Conservation (phyloP, 2,113 vertebrate species). For the Xyrauchen texanus region DNA sequence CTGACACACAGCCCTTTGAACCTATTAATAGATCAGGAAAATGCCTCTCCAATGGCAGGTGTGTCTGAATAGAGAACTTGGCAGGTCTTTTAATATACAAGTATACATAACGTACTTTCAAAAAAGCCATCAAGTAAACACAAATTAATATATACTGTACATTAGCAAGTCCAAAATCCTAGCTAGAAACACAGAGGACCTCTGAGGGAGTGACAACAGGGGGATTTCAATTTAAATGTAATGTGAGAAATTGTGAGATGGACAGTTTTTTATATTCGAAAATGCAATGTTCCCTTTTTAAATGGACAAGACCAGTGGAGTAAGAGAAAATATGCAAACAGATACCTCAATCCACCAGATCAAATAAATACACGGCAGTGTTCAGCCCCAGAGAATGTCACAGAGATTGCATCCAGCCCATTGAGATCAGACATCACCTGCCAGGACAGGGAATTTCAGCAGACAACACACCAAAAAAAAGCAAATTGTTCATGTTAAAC, state of each 20-base stretch:
- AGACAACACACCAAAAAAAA: slow-evolving; percentile 26
- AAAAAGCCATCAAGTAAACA: not conserved
- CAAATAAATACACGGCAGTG: slow-evolving; percentile 38
- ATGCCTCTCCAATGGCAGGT: too few species aligned
- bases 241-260: not conserved
- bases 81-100: too few species aligned
- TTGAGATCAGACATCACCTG: slow-evolving; percentile 53
- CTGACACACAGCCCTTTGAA: too few species aligned
- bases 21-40: too few species aligned
- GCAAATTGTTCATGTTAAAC: slow-evolving; percentile 57
- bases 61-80: too few species aligned
- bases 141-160: not conserved
- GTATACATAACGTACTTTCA: too few species aligned
- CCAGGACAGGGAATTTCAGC: slow-evolving; percentile 48
- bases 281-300: slow-evolving; percentile 21
- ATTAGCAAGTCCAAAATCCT: not conserved
- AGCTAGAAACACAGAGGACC: not conserved
- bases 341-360: slow-evolving; percentile 41
- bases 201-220: not conserved
- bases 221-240: not conserved
- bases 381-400: slow-evolving; percentile 53
- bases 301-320: slow-evolving; percentile 29
- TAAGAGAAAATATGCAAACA: slow-evolving; percentile 39
- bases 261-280: slow-evolving; percentile 1
- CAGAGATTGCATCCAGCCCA: slow-evolving; percentile 40